Base-by-base conservation (phyloP, 2,797 vertebrate species). In the Lophotriccus pileatus region DNA sequence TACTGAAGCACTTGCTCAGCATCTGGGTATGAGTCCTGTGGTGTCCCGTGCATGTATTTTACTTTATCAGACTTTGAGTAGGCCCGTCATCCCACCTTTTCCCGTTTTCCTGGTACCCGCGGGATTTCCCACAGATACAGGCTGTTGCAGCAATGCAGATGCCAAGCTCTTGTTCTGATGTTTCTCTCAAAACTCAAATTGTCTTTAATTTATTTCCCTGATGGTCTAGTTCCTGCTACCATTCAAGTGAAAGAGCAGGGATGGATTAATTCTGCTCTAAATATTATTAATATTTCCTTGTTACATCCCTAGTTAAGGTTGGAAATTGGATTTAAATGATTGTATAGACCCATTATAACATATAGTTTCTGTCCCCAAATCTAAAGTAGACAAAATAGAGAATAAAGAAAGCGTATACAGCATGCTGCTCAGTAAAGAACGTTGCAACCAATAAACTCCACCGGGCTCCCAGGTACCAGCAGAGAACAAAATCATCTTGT, bases 151-250 rank as follows among this genome's bases (percentile, higher is more conserved):
- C 41, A 87, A 17, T 76, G 25, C 55, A 66, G 22, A 76, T 78
- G 60, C 34, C 37, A 80, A 64, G 49, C 46, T 94, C 84, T 79
- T 43, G 8, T 70, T 87, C 68, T 43, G 37, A n/a, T 22, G n/a
- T 87, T 85, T 74, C 52, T 87, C 56, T 87, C n/a, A 80, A 82
- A 95, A 75, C 43, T 53, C 34, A 67, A 43, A 39, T 80, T 87
- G 46, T 70, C 78, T 73, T 67, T 60, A 78, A 70, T 91, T 96
- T 92, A 36, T 89, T 89, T 94, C 73, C 53, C 75, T 80, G 36
- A 68, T 87, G 76, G 39, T 92, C 76, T 91, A 72, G 66, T 78
- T 95, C 75, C 64, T 91, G 56, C 62, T 75, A 58, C 39, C 23
- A 62, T 44, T 83, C 27, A 55, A 88, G 63, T 92, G 78, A 78